Base-by-base conservation (phyloP, 2,888 invertebrate genomes). In the Argynnis bischoffii region DNA sequence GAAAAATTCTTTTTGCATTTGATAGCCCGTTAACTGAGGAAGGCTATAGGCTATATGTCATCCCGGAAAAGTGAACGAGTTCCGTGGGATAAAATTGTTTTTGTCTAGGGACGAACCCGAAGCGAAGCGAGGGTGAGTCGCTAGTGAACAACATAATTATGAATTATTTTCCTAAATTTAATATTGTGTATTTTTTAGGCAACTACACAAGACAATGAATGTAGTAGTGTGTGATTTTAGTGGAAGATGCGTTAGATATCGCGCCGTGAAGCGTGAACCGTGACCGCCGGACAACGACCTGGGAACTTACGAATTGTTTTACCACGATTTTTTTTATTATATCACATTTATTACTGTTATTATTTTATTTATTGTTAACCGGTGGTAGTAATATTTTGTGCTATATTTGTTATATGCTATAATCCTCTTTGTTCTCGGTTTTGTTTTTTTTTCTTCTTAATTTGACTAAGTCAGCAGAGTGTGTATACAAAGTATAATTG, bases 261-360 rank as follows among this genome's bases (percentile, higher is more conserved):
- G 60, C 48, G 67, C 64, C 65, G 70, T 72, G 76, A 72, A 73
- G 76, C 77, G 75, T 77, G 75, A 76, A 78, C 77, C 78, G 76
- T 78, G 76, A 78, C 79, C 70, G 65, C 47, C 64, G 77, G 71
- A 75, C 77, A 74, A 70, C 74, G 77, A 77, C 77, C 77, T 70
- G 69, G 15, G 41, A 60, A 55, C 60, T 18, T 53, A 64, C 26
- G 50, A 60, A 64, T 59, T 59, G 21, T 66, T 46, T 55, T 67
- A 26, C 47, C 16, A 61, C 50, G 65, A 60, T 54, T 55, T 64
- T 64, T 57, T 69, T 51, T 64, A 47, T 64, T 55, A 55, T 55
- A 66, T 66, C 66, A 66, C 48, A 21, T 55, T 16, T 54, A 18
- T 53, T 6, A 15, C 13, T 1, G 15, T 14, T 31, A 16, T 60